A percentile compares a stretch with the other conserved stretches of the same genome.
Evolutionary conservation across 2,797 vertebrate genomes (phyloP).

Genomic region (Argya squamiceps): DNA sequence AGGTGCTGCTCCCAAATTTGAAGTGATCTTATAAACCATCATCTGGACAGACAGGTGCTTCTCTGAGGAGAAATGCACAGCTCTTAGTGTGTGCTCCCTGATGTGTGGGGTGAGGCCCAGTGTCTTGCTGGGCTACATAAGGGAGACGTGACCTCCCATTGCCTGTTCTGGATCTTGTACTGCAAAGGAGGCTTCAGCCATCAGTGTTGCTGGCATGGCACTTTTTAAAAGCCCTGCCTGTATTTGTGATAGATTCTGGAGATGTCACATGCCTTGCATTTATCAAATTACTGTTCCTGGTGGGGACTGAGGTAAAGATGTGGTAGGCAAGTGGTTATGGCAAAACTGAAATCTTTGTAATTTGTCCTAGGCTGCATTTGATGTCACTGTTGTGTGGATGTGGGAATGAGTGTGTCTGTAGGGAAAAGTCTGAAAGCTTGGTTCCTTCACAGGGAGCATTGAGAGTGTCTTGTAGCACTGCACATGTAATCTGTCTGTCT

Average conservation of each 20-base stretch:
- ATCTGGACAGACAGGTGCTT: not conserved
- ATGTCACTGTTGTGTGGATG: not conserved
- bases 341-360: not conserved
- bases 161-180: not conserved
- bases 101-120: not conserved
- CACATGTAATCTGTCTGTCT: not conserved
- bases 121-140: accelerated
- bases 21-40: not conserved
- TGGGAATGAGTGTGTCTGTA: not conserved
- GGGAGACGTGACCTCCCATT: not conserved
- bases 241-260: not conserved
- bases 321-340: not conserved
- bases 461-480: not conserved
- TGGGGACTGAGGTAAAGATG: not conserved
- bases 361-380: not conserved
- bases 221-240: not conserved
- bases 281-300: not conserved
- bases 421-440: not conserved
- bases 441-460: not conserved
- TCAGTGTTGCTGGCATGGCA: not conserved
- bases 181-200: not conserved
- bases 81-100: not conserved
- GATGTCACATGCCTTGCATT: not conserved
- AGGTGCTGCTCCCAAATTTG: not conserved
- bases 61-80: not conserved